Evolutionary conservation across 35 echinoderm and acorn worm genomes (phyloP).

Genomic region (Eucidaris tribuloides): DNA sequence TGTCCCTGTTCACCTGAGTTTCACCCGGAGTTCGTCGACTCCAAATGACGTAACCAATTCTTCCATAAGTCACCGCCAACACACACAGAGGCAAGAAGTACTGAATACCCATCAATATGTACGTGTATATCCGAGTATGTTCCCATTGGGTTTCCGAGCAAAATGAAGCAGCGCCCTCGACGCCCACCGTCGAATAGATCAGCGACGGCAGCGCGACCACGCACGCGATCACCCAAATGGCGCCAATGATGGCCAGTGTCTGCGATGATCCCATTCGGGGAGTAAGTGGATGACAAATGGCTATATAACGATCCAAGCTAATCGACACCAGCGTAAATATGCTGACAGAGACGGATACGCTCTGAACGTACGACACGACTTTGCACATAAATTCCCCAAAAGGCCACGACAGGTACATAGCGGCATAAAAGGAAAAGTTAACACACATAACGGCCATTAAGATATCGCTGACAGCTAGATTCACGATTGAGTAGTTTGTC

Average conservation of each 20-base stretch:
- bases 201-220: constrained; percentile 64
- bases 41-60: constrained; percentile 86
- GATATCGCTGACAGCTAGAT: constrained; percentile 86
- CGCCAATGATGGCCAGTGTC: constrained; percentile 55
- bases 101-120: constrained; percentile 62
- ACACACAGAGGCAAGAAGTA: constrained; percentile 77
- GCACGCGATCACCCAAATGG: constrained; percentile 72
- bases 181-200: neutral
- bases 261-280: constrained; percentile 68
- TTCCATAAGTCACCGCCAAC: constrained; percentile 61
- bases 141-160: constrained; percentile 70
- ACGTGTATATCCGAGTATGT: constrained; percentile 50
- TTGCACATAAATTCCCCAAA: constrained; percentile 81
- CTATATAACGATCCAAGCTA: constrained; percentile 81
- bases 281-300: constrained; percentile 84
- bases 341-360: constrained; percentile 89
- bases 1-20: constrained; percentile 72
- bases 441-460: constrained; percentile 94
- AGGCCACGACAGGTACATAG: constrained; percentile 66
- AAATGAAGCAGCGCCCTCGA: constrained; percentile 12
- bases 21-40: constrained; percentile 84
- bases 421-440: constrained; percentile 79
- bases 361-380: constrained; percentile 75
- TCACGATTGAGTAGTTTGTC: constrained; percentile 98
- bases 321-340: constrained; percentile 96